Base-by-base conservation (phyloP, 2,797 vertebrate genomes). In the Pseudomugil tenellus region DNA sequence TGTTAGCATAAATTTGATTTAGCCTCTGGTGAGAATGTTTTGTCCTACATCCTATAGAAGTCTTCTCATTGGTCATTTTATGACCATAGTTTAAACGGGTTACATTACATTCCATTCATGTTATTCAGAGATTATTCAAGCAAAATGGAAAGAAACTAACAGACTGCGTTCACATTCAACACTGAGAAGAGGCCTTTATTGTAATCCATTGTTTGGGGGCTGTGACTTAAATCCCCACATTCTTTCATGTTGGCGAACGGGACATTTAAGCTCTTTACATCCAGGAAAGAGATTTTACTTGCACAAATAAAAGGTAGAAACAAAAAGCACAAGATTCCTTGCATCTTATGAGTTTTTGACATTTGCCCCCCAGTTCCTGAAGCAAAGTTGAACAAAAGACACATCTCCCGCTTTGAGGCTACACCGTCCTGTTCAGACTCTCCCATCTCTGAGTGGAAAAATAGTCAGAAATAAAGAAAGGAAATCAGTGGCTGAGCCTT, bases 401-500 rank as follows among this genome's bases (percentile, higher is more conserved):
- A 41, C 23, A 19, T 64, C 73, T 17, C 16, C 28, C 14, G 66
- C 75, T 82, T 75, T 3, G 69, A 73, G 76, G 78, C 83, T 80
- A 77, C 57, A 25, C 75, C 63, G 67, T 59, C 70, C 23, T 25
- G 35, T 34, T 78, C 77, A 64, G 52, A 46, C 49, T 79, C 64
- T 14, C 73, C 64, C 63, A 80, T 74, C 70, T 71, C 78, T 56
- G 21, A 73, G 57, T 19, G 56, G 74, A 73, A 68, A 83, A 25
- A 73, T 55, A 76, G 16, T 60, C 58, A 39, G 69, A 73, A 70
- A 82, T 21, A 70, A 62, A 71, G 28, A 67, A 69, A 78, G 77
- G 74, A 85, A 90, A 85, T 87, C 72, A 61, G 79, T 19, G 64
- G 67, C 63, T 11, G 72, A 71, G 89, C 79, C 67, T 92, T 89